Base-by-base conservation (phyloP, 2,113 vertebrate genomes). In the Aldabrachelys gigantea region DNA sequence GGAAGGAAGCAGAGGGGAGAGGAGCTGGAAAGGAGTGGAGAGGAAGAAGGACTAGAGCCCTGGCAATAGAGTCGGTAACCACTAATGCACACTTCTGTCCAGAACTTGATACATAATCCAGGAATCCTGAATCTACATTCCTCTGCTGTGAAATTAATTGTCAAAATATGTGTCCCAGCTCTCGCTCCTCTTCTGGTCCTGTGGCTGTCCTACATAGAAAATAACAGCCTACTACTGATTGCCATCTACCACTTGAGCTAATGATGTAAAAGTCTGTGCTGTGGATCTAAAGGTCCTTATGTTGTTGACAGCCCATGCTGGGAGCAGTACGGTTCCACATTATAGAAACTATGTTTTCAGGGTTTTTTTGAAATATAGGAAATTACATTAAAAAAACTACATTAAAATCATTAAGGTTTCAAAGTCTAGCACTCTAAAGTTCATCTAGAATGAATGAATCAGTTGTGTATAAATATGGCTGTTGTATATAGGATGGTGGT, bases 281-380 rank as follows among this genome's bases (percentile, higher is more conserved):
- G 76, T 56, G 54, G 54, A 56, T 56, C 54, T 56, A 49, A 49
- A 16, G 44, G n/a, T 27, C n/a, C 24, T 47, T 16, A 79, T 11
- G 24, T 10, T 49, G 13, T 49, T 79, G 13, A 41, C n/a, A 25
- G 17, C 16, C 27, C 25, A 29, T 79, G 44, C 49, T 79, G 21
- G 76, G 76, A 44, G n/a, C 24, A 9, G 10, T 17, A 72, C 29
- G 25, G 41, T 79, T 79, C 76, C 47, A 17, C 24, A 25, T 49
- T 49, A 10, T 29, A 49, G 52, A 88, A 53, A 14, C 19, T 4
- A 5, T 65, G 7, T 2, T 91, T 59, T 1, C 2, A 82, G 3
- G 47, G 3, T 1, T 44, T 1, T 52, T 53, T 53, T 53, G 6
- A 52, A 53, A 5, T 0, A 2, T 3, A 10, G 25, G 21, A 65